These are phyloP conservation scores for Coilia nasus DNA, from an alignment of 2,797 vertebrate genomes.

Conservation along the genomic window DNA sequence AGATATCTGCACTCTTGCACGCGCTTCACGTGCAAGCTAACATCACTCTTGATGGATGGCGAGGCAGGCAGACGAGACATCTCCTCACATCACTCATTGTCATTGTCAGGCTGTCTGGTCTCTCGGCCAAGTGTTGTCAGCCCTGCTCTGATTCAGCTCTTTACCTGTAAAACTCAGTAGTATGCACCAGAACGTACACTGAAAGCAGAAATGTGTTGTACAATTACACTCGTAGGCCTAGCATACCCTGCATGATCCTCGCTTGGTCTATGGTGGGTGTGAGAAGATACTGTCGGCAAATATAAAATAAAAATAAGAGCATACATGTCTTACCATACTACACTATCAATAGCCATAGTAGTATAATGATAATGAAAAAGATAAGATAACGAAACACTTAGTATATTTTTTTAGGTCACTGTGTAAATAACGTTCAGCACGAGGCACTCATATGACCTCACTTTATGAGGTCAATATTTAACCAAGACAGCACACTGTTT, in stretches of 20 bases:
- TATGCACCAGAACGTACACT: neutral
- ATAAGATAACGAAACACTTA: neutral
- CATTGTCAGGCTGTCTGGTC: neutral
- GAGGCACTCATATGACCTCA: neutral
- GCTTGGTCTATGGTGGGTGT: neutral
- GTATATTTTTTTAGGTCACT: neutral
- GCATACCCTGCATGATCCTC: neutral
- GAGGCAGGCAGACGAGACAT: neutral
- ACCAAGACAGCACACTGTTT: neutral
- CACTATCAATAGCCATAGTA: neutral
- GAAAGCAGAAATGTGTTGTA: neutral
- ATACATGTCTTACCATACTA: neutral
- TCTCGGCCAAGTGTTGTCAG: neutral
- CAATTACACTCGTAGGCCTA: neutral
- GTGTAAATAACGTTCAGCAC: neutral
- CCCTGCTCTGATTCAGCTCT: neutral
- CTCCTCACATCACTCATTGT: neutral
- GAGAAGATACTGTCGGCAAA: neutral
- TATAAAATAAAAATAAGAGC: neutral
- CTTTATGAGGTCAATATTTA: slow-evolving; percentile 16
- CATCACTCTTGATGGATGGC: neutral
- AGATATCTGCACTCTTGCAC: neutral
- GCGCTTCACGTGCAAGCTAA: neutral
- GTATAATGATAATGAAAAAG: neutral
- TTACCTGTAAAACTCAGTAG: neutral